Conservation (phyloP, 2,888 invertebrate species). For the Thalpophila matura region DNA sequence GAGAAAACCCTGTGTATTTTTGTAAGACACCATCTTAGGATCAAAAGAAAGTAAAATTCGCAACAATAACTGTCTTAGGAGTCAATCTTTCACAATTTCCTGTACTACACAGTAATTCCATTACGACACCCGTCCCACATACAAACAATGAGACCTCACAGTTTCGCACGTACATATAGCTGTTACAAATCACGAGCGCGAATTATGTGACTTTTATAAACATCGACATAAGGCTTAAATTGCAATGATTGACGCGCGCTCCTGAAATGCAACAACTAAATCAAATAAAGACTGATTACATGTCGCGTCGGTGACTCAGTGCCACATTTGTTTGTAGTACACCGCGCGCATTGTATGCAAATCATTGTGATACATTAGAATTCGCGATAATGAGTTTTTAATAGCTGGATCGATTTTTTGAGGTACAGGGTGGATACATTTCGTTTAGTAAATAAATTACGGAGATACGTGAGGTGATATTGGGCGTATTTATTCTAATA, state of each 20-base stretch:
- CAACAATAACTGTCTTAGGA: constrained; percentile 38
- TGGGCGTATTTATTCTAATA: constrained; percentile 2
- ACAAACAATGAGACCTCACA: constrained; percentile 57
- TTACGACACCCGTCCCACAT: constrained; percentile 65
- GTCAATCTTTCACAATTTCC: constrained; percentile 66
- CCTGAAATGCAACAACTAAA: too few relatives aligned
- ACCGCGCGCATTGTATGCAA: constrained; percentile 81
- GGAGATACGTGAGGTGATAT: constrained; percentile 10
- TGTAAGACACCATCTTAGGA: constrained; percentile 4
- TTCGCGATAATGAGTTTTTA: constrained; percentile 75
- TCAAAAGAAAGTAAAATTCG: constrained; percentile 38
- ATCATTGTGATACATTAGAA: constrained; percentile 70
- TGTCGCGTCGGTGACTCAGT: constrained; percentile 66
- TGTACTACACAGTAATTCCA: constrained; percentile 65
- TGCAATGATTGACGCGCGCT: too few relatives aligned
- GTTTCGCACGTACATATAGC: constrained; percentile 63
- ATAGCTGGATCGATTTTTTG: constrained; percentile 60
- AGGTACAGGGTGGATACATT: constrained; percentile 12
- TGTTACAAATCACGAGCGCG: too few relatives aligned
- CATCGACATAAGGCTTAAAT: too few relatives aligned
- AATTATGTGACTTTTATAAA: too few relatives aligned
- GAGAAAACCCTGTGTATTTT: too few relatives aligned
- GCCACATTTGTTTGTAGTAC: constrained; percentile 68
- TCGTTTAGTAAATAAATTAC: constrained; percentile 17
- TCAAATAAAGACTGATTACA: constrained; percentile 60